Evolutionary conservation across 2,113 vertebrate genomes (phyloP), one percentile per base, ranked within the genome.

Genomic region (Alosa alosa): DNA sequence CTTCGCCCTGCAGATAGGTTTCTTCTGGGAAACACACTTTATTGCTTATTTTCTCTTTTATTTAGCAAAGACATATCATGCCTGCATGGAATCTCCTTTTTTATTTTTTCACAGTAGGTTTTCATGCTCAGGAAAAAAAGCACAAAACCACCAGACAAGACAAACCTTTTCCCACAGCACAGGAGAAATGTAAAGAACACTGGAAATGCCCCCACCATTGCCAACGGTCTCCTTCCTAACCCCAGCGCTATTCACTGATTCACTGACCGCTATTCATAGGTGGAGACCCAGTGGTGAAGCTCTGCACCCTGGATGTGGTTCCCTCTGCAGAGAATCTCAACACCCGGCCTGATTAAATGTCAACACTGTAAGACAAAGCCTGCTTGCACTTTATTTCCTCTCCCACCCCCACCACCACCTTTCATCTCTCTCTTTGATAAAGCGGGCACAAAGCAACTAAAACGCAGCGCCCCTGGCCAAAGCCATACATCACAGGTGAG

Each of bases 301-400:
- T 94, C 93, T 93, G 94, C 91, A 90, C 92, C 91, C 90, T 84
- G 50, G 90, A 92, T 92, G 91, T 92, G 92, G 92, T 94, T 95
- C 93, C 91, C 91, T 94, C 93, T 85, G 87, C 88, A 94, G 90
- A 93, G 25, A 92, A 89, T 86, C 92, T 92, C 86, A 84, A 90
- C 93, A 92, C 92, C 93, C 18, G 90, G 90, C 92, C 94, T 88
- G 92, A 96, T 96, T 96, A 96, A 94, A 94, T 93, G 91, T 93
- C 93, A 96, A 94, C 91, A 95, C 87, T 91, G 87, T 88, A 91
- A 91, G 81, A 82, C 89, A 89, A 91, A 93, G 91, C 90, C 89
- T 44, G 86, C 75, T 86, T 85, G 44, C 88, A 85, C 93, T 94
- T 90, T 85, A 86, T 89, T 85, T 82, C 91, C 81, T 39, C 45